Conservation (phyloP, 2,797 vertebrate species). For the Linurgus olivaceus region DNA sequence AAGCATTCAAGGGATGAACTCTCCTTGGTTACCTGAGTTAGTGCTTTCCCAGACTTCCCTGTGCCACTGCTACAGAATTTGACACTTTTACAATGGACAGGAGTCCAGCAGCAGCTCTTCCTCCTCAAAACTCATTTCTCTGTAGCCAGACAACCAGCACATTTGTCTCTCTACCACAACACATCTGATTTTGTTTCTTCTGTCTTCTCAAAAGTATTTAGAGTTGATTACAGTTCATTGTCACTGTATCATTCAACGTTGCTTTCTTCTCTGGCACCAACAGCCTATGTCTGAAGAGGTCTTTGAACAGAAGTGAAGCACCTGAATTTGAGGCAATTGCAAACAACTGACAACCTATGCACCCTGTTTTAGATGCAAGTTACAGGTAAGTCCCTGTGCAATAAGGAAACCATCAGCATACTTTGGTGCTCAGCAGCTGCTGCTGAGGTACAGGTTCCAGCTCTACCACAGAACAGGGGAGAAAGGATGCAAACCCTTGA, state of each 20-base stretch:
- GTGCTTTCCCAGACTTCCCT: not conserved
- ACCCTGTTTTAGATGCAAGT: not conserved
- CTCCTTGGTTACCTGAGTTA: not conserved
- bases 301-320: not conserved
- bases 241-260: fast-evolving
- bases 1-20: not conserved
- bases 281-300: not conserved
- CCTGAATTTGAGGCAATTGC: not conserved
- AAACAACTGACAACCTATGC: not conserved
- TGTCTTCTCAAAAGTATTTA: not conserved
- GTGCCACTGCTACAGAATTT: not conserved
- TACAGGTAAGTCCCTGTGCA: not conserved
- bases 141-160: not conserved
- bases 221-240: not conserved
- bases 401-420: not conserved
- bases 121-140: not conserved
- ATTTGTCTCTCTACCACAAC: not conserved
- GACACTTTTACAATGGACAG: not conserved
- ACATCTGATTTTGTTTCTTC: not conserved
- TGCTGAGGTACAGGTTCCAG: not conserved
- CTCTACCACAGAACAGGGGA: not conserved
- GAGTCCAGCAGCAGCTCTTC: not conserved
- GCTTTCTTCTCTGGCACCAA: not conserved
- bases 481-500: not conserved
- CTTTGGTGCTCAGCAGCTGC: not conserved